Percentiles rank a stretch among this genome's conserved stretches.
phyloP scores from a whole-genome alignment of 1,140 invertebrate species.

The Neodiprion fabricii region DNA sequence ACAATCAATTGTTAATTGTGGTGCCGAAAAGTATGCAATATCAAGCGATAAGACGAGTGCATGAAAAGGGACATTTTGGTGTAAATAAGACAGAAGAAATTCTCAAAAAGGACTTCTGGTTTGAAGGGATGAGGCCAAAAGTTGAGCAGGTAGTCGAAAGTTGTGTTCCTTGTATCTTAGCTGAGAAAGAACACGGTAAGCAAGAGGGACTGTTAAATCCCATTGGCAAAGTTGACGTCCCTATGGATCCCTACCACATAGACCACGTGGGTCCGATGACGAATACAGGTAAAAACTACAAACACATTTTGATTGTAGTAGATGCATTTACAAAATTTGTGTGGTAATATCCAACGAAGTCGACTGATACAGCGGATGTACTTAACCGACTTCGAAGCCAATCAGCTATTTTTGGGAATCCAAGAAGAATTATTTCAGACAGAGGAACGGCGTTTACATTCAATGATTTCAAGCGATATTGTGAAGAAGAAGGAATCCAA shows the following conservation, averaged over 20 bases:
- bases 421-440: conserved; percentile 22
- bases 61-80: conserved; percentile 2
- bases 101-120: conserved; percentile 20
- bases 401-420: conserved; percentile 19
- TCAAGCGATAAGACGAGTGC: too few species aligned
- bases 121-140: conserved; percentile 11
- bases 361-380: background rate
- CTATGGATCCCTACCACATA: conserved; percentile 6
- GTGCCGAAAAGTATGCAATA: background rate
- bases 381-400: conserved; percentile 7
- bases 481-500: background rate
- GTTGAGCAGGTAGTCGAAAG: conserved; percentile 19
- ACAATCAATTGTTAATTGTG: background rate
- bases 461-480: conserved; percentile 14
- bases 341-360: background rate
- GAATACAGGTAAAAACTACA: conserved; percentile 10
- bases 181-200: conserved; percentile 16
- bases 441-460: conserved; percentile 24
- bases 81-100: conserved; percentile 19
- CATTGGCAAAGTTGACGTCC: conserved; percentile 1
- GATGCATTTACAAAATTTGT: conserved; percentile 21
- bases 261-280: conserved; percentile 25
- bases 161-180: conserved; percentile 17
- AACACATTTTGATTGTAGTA: conserved; percentile 9
- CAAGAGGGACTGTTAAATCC: conserved; percentile 11